These are phyloP conservation scores for Acanthisitta chloris DNA, from an alignment of 2,113 vertebrate genomes.

Conservation along the genomic window DNA sequence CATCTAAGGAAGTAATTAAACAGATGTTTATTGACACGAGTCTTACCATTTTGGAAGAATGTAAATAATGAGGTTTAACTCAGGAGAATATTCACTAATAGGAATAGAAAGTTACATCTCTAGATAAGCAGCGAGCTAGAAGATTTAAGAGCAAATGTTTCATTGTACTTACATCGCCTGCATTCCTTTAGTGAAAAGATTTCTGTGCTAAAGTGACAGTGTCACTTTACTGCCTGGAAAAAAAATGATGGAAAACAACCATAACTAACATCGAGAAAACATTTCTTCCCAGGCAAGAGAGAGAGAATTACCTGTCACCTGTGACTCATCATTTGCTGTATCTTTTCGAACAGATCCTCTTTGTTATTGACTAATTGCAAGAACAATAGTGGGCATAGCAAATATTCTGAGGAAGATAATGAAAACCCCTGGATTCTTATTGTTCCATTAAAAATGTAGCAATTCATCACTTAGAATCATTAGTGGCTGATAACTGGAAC, in stretches of 20 bases:
- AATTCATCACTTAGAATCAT: constrained; percentile 65
- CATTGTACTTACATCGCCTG: not conserved
- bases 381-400: constrained; percentile 19
- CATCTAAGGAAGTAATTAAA: constrained; percentile 37
- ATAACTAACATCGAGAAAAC: not conserved
- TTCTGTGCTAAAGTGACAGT: constrained; percentile 3
- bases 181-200: not conserved
- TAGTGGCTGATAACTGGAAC: constrained; percentile 30
- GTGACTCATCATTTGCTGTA: constrained; percentile 26
- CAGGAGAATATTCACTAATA: not conserved
- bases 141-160: not conserved
- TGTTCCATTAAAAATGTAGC: constrained; percentile 54
- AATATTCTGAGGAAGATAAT: constrained; percentile 38
- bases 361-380: constrained; percentile 46
- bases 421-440: constrained; percentile 21
- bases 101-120: not conserved
- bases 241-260: constrained; percentile 17
- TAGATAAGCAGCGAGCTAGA: not conserved
- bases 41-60: not conserved
- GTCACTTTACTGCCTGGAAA: not conserved
- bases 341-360: constrained; percentile 47
- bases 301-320: constrained; percentile 47
- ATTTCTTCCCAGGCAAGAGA: not conserved
- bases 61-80: constrained; percentile 15
- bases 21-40: constrained; percentile 14